A percentile compares a stretch with the other conserved stretches of the same genome.
These are phyloP conservation scores for Sturnira hondurensis DNA, from an alignment of 2,113 vertebrate species.

Conservation along the genomic window DNA sequence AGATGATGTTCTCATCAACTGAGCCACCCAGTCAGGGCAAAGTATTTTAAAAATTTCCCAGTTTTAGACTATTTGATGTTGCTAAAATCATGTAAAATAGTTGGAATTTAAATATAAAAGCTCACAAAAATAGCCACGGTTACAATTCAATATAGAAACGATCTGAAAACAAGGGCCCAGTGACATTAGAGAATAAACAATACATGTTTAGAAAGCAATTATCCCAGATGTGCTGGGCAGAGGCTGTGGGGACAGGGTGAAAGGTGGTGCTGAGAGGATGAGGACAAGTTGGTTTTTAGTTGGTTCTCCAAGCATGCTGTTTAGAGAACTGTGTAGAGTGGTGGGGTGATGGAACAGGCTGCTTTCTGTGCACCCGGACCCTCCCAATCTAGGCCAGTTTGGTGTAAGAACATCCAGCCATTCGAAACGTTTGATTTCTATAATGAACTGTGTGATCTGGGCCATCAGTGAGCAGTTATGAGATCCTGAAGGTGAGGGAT, in stretches of 20 bases:
- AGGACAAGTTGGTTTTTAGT: background rate
- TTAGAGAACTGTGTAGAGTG: background rate
- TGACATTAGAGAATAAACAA: background rate
- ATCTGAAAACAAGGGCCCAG: background rate
- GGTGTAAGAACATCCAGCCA: background rate
- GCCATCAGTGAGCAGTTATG: background rate
- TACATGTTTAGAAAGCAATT: background rate
- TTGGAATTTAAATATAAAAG: conserved; percentile 12
- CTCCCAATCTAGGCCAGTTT: background rate
- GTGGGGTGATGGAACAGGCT: too few species aligned
- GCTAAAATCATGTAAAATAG: background rate
- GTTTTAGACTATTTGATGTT: background rate
- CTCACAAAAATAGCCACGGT: background rate
- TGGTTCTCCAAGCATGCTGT: background rate
- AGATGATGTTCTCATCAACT: too few species aligned
- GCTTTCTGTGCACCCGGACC: background rate
- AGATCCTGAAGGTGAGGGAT: background rate
- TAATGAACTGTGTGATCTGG: background rate
- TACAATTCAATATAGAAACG: background rate
- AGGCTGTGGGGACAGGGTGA: background rate
- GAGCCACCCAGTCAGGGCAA: background rate
- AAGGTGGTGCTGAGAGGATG: background rate
- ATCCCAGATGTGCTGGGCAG: background rate
- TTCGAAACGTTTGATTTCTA: background rate
- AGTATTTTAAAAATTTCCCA: background rate